Evolutionary conservation across 2,888 invertebrate species (phyloP), one percentile per base, ranked within the genome.

Genomic region (Diplazon laetatorius): DNA sequence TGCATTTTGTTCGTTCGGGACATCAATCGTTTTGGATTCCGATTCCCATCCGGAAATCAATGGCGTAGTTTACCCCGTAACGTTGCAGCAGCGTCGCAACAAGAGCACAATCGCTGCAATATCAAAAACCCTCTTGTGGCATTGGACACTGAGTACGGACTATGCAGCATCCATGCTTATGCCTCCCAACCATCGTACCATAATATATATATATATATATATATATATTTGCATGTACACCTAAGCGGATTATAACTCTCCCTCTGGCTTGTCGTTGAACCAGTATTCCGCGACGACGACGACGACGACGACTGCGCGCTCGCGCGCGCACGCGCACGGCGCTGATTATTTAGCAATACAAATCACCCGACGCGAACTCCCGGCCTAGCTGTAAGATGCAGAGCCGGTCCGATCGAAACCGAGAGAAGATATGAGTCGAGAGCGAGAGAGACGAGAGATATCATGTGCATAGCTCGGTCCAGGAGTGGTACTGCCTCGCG

Each of bases 291-390:
- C 76, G 85, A 87, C 88, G 86, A 86, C 87, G 10, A 75, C 75
- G 48, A 76, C 70, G 48, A 76, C 66, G 39, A 52, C 70, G 46
- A 63, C 73, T 59, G 65, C 72, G 44, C 62, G 68, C 66, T 73
- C 42, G 63, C 63, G 37, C 71, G 60, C 50, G 55, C 59, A 52
- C 50, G 55, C 59, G 60, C 50, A 42, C 83, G 84, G 85, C 83
- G 86, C 85, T 88, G 88, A 88, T 89, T 89, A 89, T 89, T 89
- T 89, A 88, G 87, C 87, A 89, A 89, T 88, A 88, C 88, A 89
- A 89, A 89, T 89, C 88, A 88, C 84, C 81, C 82, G 74, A 82
- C 76, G 82, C 83, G 80, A 80, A 80, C 52, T 69, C 75, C 71
- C 77, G 52, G 55, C 72, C 50, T 20, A 48, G 30, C 35, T 35